Base-by-base conservation (phyloP, 2,888 invertebrate species). In the Tachina grossa region DNA sequence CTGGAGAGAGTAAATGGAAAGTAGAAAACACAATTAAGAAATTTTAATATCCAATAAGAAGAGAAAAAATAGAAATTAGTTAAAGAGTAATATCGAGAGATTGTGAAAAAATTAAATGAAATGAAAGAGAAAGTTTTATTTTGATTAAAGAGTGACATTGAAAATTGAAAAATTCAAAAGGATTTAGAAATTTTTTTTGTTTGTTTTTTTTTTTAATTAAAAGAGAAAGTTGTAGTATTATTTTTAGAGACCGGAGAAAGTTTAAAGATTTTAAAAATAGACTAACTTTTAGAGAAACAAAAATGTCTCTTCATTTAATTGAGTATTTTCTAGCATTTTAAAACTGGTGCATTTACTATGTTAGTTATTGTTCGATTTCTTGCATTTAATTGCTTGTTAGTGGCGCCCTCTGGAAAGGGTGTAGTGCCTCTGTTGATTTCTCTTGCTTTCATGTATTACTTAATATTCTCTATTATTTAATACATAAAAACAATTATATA, bases 351-450 rank as follows among this genome's bases (percentile, higher is more conserved):
- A 82, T 19, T 87, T 90, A 90, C 88, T 90, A 90, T 88, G 86
- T 71, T 77, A 72, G 66, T 76, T 71, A 63, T 75, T 13, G 74
- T 66, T 90, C 89, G 90, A 90, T 90, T 89, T 91, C 88, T 88
- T 90, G 89, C 90, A 89, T 90, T 89, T 31, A 31, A 31, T 88
- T 89, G 45, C 79, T 83, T 80, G 68, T 83, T n/a, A 45, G 14
- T 39, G 78, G 78, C 69, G n/a, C 31, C 68, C 51, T 61, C 22
- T 22, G 51, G 47, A 45, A n/a, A 19, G 13, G n/a, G n/a, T 2
- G 31, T 31, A 61, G 45, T 43, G 11, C n/a, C 77, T 49, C 75
- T 57, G 68, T 55, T 71, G 41, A 57, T 72, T 80, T 74, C n/a
- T 79, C 78, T 76, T 83, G 68, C 65, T 77, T 82, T 81, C 57